Evolutionary conservation across 2,888 invertebrate species (phyloP).

Genomic region (Amblyjoppa proteus): DNA sequence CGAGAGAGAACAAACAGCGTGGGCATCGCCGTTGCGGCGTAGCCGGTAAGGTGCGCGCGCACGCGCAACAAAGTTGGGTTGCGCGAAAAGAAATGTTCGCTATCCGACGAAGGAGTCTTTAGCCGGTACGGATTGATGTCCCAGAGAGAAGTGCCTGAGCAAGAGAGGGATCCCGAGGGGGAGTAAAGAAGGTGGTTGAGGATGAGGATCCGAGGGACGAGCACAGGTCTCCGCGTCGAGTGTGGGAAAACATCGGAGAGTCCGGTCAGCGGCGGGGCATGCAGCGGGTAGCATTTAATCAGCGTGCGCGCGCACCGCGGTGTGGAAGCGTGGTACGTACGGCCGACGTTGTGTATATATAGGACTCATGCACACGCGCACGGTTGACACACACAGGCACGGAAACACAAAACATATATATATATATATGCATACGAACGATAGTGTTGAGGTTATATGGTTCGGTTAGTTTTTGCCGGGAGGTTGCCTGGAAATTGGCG

Average conservation of each 20-base stretch:
- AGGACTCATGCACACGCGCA: not conserved
- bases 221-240: conserved; percentile 59
- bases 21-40: not conserved
- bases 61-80: conserved; percentile 40
- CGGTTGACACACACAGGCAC: not conserved
- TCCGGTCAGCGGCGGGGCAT: conserved; percentile 72
- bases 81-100: conserved; percentile 42
- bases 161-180: conserved; percentile 10
- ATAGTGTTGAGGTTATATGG: conserved; percentile 79
- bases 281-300: conserved; percentile 84
- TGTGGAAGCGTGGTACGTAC: conserved; percentile 73
- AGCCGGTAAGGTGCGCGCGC: not conserved
- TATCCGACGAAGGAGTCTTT: conserved; percentile 51
- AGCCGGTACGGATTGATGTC: conserved; percentile 20
- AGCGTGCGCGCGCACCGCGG: conserved; percentile 76
- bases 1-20: too few relatives aligned
- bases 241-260: conserved; percentile 71
- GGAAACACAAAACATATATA: conserved; percentile 15
- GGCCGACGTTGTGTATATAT: conserved; percentile 36
- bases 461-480: conserved; percentile 85
- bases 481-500: conserved; percentile 85
- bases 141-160: conserved; percentile 23
- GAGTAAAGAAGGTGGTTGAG: conserved; percentile 32
- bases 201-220: conserved; percentile 57
- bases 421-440: conserved; percentile 47